Evolutionary conservation across 2,888 invertebrate species (phyloP), one percentile per base, ranked within the genome.

Genomic region (Linyphia triangularis): DNA sequence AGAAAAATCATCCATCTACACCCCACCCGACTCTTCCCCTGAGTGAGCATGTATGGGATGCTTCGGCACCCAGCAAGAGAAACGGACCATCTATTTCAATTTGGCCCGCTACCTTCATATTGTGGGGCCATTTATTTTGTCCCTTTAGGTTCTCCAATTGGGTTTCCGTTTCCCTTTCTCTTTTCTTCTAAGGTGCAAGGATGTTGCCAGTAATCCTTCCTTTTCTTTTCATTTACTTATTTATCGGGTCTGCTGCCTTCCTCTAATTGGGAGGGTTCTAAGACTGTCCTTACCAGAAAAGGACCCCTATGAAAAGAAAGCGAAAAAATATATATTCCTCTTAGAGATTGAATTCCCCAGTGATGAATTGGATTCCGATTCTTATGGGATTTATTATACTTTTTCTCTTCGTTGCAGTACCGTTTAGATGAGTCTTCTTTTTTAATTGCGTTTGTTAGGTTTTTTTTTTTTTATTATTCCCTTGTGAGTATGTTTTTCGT

Each of bases 51-150:
- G 30, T 40, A 33, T 10, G 33, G 59, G 28, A 33, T 28, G 63
- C 19, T 22, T 40, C 22, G 37, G 59, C 63, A 72, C 43, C 82
- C 72, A 72, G 72, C 82, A 19, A 61, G 70, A 69, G 70, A 43
- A 82, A 28, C 72, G 63, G 82, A 30, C 82, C 82, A 85, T 85
- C 70, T 72, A 85, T 85, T 85, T 77, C 84, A 85, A 85, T 85
- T 85, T 85, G 77, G 40, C 57, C 82, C 73, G 73, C 65, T 85
- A 85, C 77, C 84, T 82, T 85, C 84, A 85, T 85, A 85, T 85
- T 59, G 84, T n/a, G 22, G 40, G 57, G 22, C 84, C 84, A 85
- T 85, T 85, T 85, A 85, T 85, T 69, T 75, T 67, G 57, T 85
- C 65, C 59, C 57, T 77, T 77, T 85, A 10, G 30, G 57, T 63